Conservation (phyloP, 2,113 vertebrate species). For the Mesitornis unicolor region DNA sequence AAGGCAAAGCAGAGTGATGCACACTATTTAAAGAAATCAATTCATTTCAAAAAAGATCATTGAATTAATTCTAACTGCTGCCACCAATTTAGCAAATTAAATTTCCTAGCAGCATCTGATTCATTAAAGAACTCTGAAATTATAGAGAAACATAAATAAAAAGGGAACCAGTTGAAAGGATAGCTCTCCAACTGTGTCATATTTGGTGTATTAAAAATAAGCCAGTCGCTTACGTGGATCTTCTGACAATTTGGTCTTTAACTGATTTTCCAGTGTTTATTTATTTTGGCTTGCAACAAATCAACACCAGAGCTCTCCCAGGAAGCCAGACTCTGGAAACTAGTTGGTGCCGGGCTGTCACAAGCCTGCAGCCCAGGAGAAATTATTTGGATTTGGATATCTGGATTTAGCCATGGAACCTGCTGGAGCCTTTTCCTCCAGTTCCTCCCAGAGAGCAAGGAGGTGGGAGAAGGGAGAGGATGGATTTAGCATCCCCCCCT, state of each 20-base stretch:
- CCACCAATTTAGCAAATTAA: constrained; percentile 61
- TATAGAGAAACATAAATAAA: constrained; percentile 52
- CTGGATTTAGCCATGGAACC: background rate
- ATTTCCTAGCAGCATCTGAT: constrained; percentile 57
- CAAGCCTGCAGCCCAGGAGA: background rate
- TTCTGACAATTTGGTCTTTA: background rate
- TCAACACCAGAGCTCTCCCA: background rate
- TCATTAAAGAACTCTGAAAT: constrained; percentile 57
- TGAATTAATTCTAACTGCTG: constrained; percentile 65
- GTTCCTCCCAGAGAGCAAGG: rapidly evolving
- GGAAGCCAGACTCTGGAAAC: background rate
- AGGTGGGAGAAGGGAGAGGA: background rate
- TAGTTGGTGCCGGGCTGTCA: background rate
- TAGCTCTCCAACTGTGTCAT: background rate
- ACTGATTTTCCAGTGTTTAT: background rate
- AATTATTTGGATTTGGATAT: too few relatives aligned
- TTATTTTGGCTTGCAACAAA: background rate
- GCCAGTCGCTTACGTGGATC: background rate
- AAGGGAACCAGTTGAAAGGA: constrained; percentile 12
- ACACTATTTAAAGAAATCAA: constrained; percentile 69
- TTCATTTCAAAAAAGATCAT: constrained; percentile 66
- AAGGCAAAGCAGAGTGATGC: constrained; percentile 49
- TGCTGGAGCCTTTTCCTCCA: background rate
- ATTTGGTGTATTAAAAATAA: background rate
- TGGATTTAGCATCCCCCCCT: background rate